Evolutionary conservation across 2,797 vertebrate species (phyloP).

Genomic region (Netta rufina): DNA sequence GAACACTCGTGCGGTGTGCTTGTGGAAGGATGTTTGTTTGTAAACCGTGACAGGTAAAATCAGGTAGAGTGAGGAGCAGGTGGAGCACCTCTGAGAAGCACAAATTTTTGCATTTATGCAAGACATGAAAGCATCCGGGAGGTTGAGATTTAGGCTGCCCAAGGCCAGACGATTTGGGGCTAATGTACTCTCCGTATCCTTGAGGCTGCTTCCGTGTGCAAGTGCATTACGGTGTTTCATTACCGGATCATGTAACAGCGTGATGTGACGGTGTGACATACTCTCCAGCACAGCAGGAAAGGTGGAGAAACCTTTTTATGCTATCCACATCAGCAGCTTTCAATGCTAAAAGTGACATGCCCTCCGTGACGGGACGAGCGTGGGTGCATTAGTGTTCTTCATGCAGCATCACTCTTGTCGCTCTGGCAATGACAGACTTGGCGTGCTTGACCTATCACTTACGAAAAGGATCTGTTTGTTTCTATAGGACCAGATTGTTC

Average conservation of each 20-base stretch:
- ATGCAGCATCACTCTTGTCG: background rate
- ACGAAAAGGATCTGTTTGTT: constrained; percentile 24
- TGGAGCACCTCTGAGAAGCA: background rate
- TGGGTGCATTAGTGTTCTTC: constrained; percentile 22
- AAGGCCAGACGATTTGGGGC: constrained; percentile 67
- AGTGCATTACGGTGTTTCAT: constrained; percentile 67
- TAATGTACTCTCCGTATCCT: constrained; percentile 69
- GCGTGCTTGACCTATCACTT: constrained; percentile 26
- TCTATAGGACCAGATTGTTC: constrained; percentile 32
- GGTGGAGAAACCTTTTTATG: constrained; percentile 34
- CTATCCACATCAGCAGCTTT: constrained; percentile 50
- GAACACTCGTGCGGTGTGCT: background rate
- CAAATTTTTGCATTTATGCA: constrained; percentile 50
- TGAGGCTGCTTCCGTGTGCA: constrained; percentile 55
- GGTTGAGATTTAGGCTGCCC: constrained; percentile 72
- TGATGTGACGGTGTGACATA: constrained; percentile 48
- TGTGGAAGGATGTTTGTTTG: background rate
- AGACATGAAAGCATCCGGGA: constrained; percentile 63
- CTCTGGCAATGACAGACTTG: constrained; percentile 40
- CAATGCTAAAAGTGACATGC: constrained; percentile 6
- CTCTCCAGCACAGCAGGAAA: constrained; percentile 48
- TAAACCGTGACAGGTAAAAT: background rate
- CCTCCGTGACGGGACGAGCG: background rate
- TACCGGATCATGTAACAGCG: constrained; percentile 38
- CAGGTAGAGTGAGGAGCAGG: background rate